Conservation (phyloP, 2,113 vertebrate species). For the Xerus inauris region DNA sequence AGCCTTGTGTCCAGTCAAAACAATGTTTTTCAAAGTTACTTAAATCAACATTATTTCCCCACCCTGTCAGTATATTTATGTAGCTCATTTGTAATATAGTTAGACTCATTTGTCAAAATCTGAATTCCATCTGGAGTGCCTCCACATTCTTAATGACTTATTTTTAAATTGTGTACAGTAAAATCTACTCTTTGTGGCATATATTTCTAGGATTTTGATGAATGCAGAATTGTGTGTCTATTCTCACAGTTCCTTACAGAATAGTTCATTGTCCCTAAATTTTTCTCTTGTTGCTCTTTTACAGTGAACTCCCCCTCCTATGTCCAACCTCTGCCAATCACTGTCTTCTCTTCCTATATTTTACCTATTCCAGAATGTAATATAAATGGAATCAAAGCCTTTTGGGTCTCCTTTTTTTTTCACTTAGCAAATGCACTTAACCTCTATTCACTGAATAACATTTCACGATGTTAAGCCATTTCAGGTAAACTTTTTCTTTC, state of each 20-base stretch:
- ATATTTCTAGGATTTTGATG: slow-evolving; percentile 2
- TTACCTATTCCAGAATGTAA: not conserved
- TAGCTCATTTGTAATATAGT: not conserved
- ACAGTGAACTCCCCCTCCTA: not conserved
- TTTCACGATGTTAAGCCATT: not conserved
- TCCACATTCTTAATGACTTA: not conserved
- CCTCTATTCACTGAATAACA: not conserved
- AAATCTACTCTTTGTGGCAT: not conserved
- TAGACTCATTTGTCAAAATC: not conserved
- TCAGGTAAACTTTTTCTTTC: not conserved
- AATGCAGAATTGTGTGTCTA: not conserved
- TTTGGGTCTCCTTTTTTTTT: not conserved
- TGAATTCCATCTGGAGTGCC: slow-evolving; percentile 16
- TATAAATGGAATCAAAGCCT: not conserved
- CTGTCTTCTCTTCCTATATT: slow-evolving; percentile 7
- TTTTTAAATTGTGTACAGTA: not conserved
- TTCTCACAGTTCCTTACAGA: not conserved
- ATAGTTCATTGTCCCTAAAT: not conserved
- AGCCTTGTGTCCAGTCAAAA: not conserved
- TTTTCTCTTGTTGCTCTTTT: not conserved
- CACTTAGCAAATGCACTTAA: slow-evolving; percentile 8
- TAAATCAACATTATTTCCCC: not conserved
- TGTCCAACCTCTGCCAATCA: not conserved
- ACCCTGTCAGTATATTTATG: not conserved
- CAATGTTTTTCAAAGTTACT: slow-evolving; percentile 10